A percentile compares a stretch with the other conserved stretches of the same genome.
Conservation (phyloP, 2,888 invertebrate species). For the Parnassius apollo region DNA sequence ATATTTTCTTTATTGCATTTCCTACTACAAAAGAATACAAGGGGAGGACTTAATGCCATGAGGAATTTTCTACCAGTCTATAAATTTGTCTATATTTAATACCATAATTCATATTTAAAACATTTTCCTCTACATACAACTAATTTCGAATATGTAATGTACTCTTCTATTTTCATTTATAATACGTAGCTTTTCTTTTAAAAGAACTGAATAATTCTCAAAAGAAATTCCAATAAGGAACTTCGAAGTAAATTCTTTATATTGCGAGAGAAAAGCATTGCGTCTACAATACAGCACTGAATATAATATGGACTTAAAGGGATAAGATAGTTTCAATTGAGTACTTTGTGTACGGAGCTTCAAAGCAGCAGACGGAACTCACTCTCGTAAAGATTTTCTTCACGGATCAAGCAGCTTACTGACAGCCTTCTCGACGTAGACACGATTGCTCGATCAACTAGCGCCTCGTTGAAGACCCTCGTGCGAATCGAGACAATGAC, state of each 20-base stretch:
- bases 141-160: no score
- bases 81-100: no score
- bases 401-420: neutral
- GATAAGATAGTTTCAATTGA: neutral
- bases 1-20: no score
- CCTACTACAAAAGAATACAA: no score
- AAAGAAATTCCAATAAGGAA: neutral
- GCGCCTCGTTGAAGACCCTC: slow-evolving; percentile 39
- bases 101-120: no score
- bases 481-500: slow-evolving; percentile 71
- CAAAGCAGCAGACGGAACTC: neutral
- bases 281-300: neutral
- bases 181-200: no score
- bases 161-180: no score
- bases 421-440: slow-evolving; percentile 4
- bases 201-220: no score
- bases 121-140: no score
- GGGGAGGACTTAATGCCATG: no score
- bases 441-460: slow-evolving; percentile 21
- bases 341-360: neutral
- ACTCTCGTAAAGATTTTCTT: neutral
- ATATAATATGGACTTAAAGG: neutral
- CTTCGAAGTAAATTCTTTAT: neutral
- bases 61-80: no score
- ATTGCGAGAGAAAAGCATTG: neutral